Conservation (phyloP, 2,797 vertebrate genomes). For the Lateolabrax maculatus region DNA sequence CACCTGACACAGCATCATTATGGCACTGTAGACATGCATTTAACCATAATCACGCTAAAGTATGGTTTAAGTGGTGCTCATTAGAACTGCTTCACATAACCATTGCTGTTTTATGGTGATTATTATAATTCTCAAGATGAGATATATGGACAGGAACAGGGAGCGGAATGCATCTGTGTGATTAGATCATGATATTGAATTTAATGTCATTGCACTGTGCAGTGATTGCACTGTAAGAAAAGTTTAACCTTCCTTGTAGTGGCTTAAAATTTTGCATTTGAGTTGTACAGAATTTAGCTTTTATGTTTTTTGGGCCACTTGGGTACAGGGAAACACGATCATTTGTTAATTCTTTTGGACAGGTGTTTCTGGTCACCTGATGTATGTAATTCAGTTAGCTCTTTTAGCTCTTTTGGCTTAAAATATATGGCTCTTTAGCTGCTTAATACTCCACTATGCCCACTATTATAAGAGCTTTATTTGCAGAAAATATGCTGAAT, state of each 20-base stretch:
- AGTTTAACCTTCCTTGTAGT: background rate
- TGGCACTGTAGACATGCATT: conserved; percentile 1
- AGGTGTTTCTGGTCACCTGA: no score
- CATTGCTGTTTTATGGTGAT: conserved; percentile 26
- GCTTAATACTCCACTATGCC: no score
- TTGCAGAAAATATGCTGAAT: background rate
- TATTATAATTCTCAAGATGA: conserved; percentile 33
- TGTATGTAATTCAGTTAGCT: no score
- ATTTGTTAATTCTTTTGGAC: no score
- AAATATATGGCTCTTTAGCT: no score
- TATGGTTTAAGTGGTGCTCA: conserved; percentile 30
- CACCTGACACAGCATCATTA: background rate
- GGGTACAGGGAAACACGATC: no score
- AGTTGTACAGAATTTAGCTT: no score
- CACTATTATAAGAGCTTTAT: background rate
- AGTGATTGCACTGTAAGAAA: background rate
- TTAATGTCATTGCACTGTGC: background rate
- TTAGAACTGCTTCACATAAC: conserved; percentile 15
- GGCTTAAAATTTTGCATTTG: background rate
- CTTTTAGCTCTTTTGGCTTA: no score
- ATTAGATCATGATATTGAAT: conserved; percentile 13
- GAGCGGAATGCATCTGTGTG: background rate
- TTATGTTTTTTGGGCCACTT: no score
- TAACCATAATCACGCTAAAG: conserved; percentile 12
- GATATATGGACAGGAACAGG: conserved; percentile 9